Evolutionary conservation across 2,888 invertebrate genomes (phyloP).

Genomic region (Diploptera punctata): DNA sequence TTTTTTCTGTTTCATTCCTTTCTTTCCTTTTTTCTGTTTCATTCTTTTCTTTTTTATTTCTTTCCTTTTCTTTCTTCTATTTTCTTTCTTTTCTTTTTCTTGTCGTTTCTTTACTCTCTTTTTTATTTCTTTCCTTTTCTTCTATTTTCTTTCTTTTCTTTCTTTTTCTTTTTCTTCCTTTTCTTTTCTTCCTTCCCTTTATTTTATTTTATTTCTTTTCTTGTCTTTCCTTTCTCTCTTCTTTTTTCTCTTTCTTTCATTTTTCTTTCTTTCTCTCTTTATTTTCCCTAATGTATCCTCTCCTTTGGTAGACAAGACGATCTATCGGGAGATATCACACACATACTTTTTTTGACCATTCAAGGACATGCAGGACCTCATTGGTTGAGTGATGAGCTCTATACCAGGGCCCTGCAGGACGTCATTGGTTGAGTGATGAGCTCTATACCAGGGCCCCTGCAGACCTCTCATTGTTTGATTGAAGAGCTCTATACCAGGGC

Average conservation of each 20-base stretch:
- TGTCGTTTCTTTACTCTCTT: neutral
- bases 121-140: neutral
- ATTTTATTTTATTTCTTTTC: neutral
- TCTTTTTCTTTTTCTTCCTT: neutral
- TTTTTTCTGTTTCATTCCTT: neutral
- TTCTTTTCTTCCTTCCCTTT: neutral
- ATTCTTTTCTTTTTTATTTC: neutral
- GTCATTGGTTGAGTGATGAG: too few relatives aligned
- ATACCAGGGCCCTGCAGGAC: too few relatives aligned
- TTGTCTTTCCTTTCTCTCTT: neutral
- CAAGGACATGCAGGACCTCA: too few relatives aligned
- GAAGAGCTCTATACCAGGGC: too few relatives aligned
- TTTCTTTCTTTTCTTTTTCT: neutral
- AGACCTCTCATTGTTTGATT: too few relatives aligned
- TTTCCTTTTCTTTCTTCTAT: too few relatives aligned
- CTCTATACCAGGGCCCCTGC: too few relatives aligned
- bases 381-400: too few relatives aligned
- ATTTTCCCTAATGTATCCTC: neutral
- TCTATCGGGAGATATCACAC: too few relatives aligned
- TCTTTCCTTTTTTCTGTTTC: neutral
- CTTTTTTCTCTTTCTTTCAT: neutral
- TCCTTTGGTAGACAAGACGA: too few relatives aligned
- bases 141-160: neutral
- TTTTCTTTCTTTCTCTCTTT: neutral
- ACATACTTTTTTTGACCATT: too few relatives aligned